Conservation (phyloP, 1,140 invertebrate species). For the Heliconius melpomene region DNA sequence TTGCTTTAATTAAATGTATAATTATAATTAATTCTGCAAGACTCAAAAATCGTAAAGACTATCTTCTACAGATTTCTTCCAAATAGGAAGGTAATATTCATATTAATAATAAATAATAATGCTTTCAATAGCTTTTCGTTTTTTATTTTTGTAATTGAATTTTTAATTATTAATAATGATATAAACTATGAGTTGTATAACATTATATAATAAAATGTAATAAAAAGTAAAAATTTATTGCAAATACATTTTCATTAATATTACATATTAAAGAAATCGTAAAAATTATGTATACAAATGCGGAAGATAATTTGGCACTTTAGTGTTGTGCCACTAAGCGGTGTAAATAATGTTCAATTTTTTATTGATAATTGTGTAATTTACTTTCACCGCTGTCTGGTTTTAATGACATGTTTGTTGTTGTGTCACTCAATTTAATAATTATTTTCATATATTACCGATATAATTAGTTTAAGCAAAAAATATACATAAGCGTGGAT, state of each 20-base stretch:
- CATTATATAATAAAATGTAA: not conserved
- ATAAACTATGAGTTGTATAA: not conserved
- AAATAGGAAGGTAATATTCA: no score
- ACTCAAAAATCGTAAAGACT: no score
- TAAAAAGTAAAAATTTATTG: not conserved
- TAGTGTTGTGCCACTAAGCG: not conserved
- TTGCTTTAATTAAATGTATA: no score
- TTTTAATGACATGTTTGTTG: not conserved
- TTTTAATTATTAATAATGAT: no score
- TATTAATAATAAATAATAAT: no score
- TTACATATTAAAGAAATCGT: not conserved
- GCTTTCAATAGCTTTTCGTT: not conserved
- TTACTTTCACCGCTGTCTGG: not conserved
- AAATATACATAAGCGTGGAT: no score
- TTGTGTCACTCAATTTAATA: not conserved
- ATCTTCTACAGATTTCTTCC: no score
- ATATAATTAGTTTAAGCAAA: not conserved
- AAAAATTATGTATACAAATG: not conserved
- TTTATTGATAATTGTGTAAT: conserved; percentile 4
- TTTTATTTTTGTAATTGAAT: not conserved
- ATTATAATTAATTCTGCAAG: no score
- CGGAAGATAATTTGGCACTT: conserved; percentile 10
- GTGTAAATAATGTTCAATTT: not conserved
- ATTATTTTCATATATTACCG: not conserved
- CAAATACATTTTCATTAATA: not conserved